Conservation (phyloP, 1,140 invertebrate genomes). For the Bactericera cockerelli region DNA sequence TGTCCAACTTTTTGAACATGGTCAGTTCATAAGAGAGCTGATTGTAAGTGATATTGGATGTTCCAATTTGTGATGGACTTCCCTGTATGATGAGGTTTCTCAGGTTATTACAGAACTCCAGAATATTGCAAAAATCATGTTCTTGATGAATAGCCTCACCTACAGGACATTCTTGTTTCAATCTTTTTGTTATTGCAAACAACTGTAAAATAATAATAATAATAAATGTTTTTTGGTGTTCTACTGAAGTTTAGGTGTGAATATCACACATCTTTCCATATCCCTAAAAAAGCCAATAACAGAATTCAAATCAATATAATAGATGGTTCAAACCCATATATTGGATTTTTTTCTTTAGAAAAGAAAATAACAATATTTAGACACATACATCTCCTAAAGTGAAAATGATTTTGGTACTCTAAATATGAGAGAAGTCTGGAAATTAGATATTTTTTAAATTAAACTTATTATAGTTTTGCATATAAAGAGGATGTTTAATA, state of each 20-base stretch:
- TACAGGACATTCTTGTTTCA: slow-evolving; percentile 68
- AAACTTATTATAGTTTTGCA: no score
- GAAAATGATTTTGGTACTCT: no score
- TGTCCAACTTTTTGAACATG: slow-evolving; percentile 54
- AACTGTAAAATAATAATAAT: slow-evolving; percentile 46
- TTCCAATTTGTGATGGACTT: slow-evolving; percentile 41
- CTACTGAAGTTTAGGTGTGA: no score
- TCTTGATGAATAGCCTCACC: slow-evolving; percentile 46
- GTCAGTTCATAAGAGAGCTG: slow-evolving; percentile 62
- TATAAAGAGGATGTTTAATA: no score
- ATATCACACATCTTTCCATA: not conserved
- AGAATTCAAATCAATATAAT: not conserved
- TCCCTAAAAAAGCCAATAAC: not conserved
- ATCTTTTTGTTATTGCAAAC: slow-evolving; percentile 69
- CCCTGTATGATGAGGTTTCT: slow-evolving; percentile 50
- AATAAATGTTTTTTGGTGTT: no score
- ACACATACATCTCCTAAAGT: no score
- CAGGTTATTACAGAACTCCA: slow-evolving; percentile 72
- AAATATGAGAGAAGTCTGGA: no score
- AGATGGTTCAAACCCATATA: no score
- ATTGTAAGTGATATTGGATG: slow-evolving; percentile 70
- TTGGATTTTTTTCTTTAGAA: no score
- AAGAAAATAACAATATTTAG: no score
- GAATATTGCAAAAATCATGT: slow-evolving; percentile 73
- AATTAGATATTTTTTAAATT: no score